Evolutionary conservation across 2,888 invertebrate genomes (phyloP).

Genomic region (Nemurella pictetii): DNA sequence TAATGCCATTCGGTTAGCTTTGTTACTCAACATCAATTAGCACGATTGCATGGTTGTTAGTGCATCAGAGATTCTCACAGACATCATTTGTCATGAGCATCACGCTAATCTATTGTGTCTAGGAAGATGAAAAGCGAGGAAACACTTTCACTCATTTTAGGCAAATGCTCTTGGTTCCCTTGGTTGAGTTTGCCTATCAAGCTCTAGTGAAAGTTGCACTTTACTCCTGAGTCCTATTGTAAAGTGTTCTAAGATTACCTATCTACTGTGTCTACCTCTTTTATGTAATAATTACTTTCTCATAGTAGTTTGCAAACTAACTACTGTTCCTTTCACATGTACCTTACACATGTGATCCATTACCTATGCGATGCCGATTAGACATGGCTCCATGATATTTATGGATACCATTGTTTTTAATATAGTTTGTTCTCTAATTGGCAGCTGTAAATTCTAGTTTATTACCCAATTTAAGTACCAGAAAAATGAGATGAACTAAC

Average conservation of each 20-base stretch:
- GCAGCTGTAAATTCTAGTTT: background rate
- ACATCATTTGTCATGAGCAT: background rate
- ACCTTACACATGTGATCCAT: slow-evolving; percentile 7
- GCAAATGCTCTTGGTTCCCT: background rate
- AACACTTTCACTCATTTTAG: slow-evolving; percentile 17
- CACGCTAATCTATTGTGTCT: background rate
- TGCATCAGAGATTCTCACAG: background rate
- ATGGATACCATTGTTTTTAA: slow-evolving; percentile 12
- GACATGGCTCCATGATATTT: background rate
- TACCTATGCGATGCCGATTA: slow-evolving; percentile 7
- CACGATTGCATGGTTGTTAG: background rate
- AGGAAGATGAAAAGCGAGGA: background rate
- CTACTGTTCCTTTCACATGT: slow-evolving; percentile 21
- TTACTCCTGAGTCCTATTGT: background rate
- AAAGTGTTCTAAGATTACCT: background rate
- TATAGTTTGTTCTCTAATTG: background rate
- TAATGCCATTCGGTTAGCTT: background rate
- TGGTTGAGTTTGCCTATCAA: background rate
- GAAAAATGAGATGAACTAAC: background rate
- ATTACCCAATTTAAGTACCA: background rate
- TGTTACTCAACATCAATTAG: background rate
- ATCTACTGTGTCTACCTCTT: background rate
- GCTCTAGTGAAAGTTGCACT: slow-evolving; percentile 1
- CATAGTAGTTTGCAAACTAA: slow-evolving; percentile 11
- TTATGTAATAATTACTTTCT: slow-evolving; percentile 26